Conservation (phyloP, 2,113 vertebrate genomes). For the Hyperopisus bebe region DNA sequence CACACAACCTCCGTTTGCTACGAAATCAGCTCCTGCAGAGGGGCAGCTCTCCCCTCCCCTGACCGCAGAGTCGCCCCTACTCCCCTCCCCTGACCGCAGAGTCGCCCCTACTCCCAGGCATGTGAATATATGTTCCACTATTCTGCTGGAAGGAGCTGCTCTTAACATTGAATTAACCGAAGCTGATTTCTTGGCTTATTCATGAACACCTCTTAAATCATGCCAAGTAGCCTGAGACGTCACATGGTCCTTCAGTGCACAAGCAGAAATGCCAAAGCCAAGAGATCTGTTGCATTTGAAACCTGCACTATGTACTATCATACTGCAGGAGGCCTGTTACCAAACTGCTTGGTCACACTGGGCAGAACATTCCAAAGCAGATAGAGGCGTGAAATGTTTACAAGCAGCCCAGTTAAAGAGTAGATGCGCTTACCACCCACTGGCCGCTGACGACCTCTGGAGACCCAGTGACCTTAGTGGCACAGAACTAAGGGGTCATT, state of each 20-base stretch:
- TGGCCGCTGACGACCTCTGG: background rate
- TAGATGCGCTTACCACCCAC: background rate
- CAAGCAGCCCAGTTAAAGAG: background rate
- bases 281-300: background rate
- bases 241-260: background rate
- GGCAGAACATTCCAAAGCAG: background rate
- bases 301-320: background rate
- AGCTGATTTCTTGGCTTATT: background rate
- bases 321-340: background rate
- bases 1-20: background rate
- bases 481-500: background rate
- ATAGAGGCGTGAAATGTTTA: background rate
- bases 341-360: background rate
- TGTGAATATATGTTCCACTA: background rate
- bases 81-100: background rate
- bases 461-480: background rate
- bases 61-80: background rate
- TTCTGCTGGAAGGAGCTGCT: background rate
- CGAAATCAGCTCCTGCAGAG: background rate
- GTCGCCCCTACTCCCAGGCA: background rate
- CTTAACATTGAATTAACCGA: background rate
- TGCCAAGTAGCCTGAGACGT: background rate
- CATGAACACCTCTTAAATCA: background rate
- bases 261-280: background rate
- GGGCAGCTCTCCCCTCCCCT: background rate